phyloP scores from a whole-genome alignment of 23 tunicate species.

The Botrylloides violaceus region DNA sequence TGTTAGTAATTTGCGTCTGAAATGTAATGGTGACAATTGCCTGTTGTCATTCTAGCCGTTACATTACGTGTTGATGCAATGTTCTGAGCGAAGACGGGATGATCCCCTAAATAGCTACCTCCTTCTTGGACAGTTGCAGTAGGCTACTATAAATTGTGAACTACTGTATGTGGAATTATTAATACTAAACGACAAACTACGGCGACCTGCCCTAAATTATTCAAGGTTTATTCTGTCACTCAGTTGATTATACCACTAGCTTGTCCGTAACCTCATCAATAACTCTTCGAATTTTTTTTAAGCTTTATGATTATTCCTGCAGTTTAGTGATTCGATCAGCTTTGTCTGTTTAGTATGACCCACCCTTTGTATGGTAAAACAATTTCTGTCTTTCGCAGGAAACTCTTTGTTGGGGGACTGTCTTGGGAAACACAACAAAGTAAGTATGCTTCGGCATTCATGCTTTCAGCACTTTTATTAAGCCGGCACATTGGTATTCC shows the following conservation, averaged over 20 bases:
- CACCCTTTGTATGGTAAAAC: neutral
- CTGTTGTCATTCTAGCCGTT: constrained; percentile 44
- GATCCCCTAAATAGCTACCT: too few species aligned
- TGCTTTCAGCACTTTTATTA: neutral
- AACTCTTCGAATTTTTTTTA: constrained; percentile 11
- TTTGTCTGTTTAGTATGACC: neutral
- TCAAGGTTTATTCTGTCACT: neutral
- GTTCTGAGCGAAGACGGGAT: constrained; percentile 10
- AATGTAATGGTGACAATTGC: constrained; percentile 52
- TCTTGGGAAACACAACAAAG: constrained; percentile 83
- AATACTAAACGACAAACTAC: too few species aligned
- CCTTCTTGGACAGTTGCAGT: too few species aligned
- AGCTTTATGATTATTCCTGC: neutral
- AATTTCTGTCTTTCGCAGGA: constrained; percentile 34
- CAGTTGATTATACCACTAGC: neutral
- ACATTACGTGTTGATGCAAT: constrained; percentile 27
- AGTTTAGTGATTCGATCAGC: neutral
- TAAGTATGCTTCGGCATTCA: constrained; percentile 31
- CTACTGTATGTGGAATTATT: too few species aligned
- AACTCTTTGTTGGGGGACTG: constrained; percentile 98
- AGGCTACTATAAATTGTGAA: too few species aligned
- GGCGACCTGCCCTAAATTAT: too few species aligned
- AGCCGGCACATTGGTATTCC: neutral
- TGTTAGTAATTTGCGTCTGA: constrained; percentile 84
- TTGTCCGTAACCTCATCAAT: neutral